These are phyloP conservation scores for Manis crassicaudata DNA, from an alignment of 2,797 vertebrate species.

Conservation along the genomic window DNA sequence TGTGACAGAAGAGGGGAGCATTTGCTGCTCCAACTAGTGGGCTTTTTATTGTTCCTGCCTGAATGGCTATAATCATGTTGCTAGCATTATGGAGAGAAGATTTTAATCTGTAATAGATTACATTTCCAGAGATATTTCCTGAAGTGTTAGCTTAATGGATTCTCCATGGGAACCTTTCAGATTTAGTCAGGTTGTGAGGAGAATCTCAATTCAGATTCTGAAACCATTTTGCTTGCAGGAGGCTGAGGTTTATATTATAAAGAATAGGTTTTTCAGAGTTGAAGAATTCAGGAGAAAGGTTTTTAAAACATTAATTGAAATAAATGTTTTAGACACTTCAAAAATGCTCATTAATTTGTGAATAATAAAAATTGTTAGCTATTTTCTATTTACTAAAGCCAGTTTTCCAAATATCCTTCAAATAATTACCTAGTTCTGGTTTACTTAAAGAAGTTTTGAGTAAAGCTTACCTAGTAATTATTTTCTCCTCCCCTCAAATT, in stretches of 20 bases:
- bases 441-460: conserved; percentile 51
- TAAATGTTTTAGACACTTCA: not conserved
- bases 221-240: conserved; percentile 29
- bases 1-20: not conserved
- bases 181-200: not conserved
- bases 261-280: not conserved
- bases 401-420: not conserved
- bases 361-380: conserved; percentile 28
- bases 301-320: conserved; percentile 26
- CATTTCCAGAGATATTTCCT: conserved; percentile 27
- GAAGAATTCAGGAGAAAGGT: conserved; percentile 16
- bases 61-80: not conserved
- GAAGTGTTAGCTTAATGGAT: conserved; percentile 9
- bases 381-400: conserved; percentile 33
- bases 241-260: conserved; percentile 35
- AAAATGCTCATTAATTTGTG: conserved; percentile 20
- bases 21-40: not conserved
- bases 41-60: not conserved
- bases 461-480: conserved; percentile 11
- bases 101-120: conserved; percentile 24
- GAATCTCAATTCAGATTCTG: conserved; percentile 18
- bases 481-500: conserved; percentile 32
- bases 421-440: conserved; percentile 19
- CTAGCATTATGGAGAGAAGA: not conserved
- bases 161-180: conserved; percentile 17